A percentile compares a stretch with the other conserved stretches of the same genome.
Evolutionary conservation across 2,888 invertebrate species (phyloP).

Genomic region (Mesochorus sp.): DNA sequence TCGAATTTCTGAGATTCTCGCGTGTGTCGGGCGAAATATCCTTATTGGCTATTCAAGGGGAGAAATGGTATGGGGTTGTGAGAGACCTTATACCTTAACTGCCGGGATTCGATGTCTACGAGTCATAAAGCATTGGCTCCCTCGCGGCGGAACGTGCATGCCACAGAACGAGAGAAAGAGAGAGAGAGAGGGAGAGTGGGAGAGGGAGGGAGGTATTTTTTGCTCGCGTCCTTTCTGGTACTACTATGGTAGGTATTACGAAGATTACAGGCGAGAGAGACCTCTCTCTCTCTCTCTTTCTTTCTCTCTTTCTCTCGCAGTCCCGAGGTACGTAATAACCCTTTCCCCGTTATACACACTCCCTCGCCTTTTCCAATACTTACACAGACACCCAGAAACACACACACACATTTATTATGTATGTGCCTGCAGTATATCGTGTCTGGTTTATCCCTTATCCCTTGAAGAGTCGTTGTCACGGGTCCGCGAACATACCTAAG

Average conservation of each 20-base stretch:
- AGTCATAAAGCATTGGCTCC: constrained; percentile 74
- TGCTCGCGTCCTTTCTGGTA: constrained; percentile 64
- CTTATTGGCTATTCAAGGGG: constrained; percentile 72
- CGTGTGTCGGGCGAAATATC: constrained; percentile 71
- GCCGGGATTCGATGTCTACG: constrained; percentile 75
- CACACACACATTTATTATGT: no score
- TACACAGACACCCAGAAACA: constrained; percentile 5
- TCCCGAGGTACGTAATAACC: constrained; percentile 72
- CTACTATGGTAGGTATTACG: constrained; percentile 74
- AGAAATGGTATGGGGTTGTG: background rate
- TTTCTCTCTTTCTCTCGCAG: constrained; percentile 32
- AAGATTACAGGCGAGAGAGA: constrained; percentile 73
- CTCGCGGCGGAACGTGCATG: constrained; percentile 64
- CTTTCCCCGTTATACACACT: constrained; percentile 62
- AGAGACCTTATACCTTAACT: constrained; percentile 73
- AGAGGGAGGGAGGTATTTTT: constrained; percentile 30
- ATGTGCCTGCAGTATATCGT: constrained; percentile 17
- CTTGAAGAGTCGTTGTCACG: constrained; percentile 64
- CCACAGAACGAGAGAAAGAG: constrained; percentile 40
- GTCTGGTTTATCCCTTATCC: constrained; percentile 63
- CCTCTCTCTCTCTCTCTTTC: constrained; percentile 25
- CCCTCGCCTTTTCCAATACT: constrained; percentile 44
- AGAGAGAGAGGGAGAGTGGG: background rate
- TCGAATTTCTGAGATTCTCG: constrained; percentile 67
- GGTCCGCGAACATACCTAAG: constrained; percentile 30